Evolutionary conservation across 2,797 vertebrate genomes (phyloP).

Genomic region (Sebastes ruberrimus): DNA sequence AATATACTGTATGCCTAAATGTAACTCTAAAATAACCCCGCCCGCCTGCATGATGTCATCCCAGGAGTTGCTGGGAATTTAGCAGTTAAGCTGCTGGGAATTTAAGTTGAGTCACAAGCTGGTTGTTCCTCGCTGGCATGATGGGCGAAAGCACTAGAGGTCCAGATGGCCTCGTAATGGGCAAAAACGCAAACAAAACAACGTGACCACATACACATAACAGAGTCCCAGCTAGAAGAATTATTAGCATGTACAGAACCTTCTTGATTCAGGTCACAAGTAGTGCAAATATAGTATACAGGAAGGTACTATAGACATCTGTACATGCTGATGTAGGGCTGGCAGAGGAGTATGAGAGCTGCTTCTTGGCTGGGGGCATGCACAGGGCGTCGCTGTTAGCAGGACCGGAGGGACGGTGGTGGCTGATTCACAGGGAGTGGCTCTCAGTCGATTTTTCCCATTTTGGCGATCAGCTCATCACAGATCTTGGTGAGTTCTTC

Average conservation of each 20-base stretch:
- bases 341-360: slow-evolving; percentile 29
- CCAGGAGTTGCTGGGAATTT: slow-evolving; percentile 35
- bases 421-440: neutral
- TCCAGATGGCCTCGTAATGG: slow-evolving; percentile 11
- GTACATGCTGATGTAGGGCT: slow-evolving; percentile 48
- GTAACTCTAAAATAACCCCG: slow-evolving; percentile 14
- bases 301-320: slow-evolving; percentile 45
- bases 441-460: slow-evolving; percentile 91
- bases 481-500: slow-evolving; percentile 99
- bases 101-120: slow-evolving; percentile 48
- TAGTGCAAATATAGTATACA: slow-evolving; percentile 58
- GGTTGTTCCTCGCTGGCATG: slow-evolving; percentile 31
- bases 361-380: slow-evolving; percentile 53
- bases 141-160: slow-evolving; percentile 22
- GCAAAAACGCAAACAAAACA: slow-evolving; percentile 46
- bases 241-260: slow-evolving; percentile 32
- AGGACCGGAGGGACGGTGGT: slow-evolving; percentile 14
- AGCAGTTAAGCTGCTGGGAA: slow-evolving; percentile 48
- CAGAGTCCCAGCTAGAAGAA: slow-evolving; percentile 15
- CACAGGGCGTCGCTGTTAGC: slow-evolving; percentile 36
- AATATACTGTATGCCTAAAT: neutral
- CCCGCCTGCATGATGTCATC: slow-evolving; percentile 45
- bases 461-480: slow-evolving; percentile 97
- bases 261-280: slow-evolving; percentile 31
- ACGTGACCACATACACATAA: slow-evolving; percentile 19